Base-by-base conservation (phyloP, 1,140 invertebrate genomes). In the Muscidifurax raptorellus region DNA sequence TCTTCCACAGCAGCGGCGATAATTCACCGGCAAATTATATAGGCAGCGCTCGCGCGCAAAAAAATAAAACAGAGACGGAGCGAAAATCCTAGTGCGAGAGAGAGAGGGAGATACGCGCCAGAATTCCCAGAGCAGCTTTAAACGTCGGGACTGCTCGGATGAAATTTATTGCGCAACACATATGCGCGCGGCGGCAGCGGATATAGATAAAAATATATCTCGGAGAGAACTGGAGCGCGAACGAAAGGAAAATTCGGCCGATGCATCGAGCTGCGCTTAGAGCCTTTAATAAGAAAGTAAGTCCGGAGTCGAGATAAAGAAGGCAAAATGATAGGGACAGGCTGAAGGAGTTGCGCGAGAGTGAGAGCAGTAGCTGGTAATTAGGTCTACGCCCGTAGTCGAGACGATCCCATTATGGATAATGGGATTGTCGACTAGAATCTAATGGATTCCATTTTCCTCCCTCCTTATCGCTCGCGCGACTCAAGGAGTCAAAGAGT, bases 361-460 rank as follows among this genome's bases (percentile, higher is more conserved):
- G n/a, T n/a, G n/a, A 80, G 78, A 80, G 30, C 18, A 80, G 79
- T 30, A 80, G 30, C 52, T 44, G 64, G 79, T 80, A 80, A 80
- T 80, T 80, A 80, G 66, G 79, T 80, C 79, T 80, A 32, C 59
- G 25, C 40, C 7, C 36, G 5, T 78, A 82, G 75, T 85, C 75
- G 74, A 40, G 36, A 82, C 75, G 80, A 85, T 85, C 80, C 80
- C 71, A 85, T 85, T 80, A 85, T 74, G 74, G 84, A 84, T 85
- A 82, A 82, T 82, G 76, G 80, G 84, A 82, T 82, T 75, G 83
- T 85, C 77, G 72, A 84, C 83, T 79, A 67, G 71, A 74, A 85
- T 85, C 67, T 81, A 82, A 82, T 81, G 78, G 80, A 77, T 81
- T 80, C 79, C 79, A 80, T 80, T 80, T 80, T 44, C 59, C 77